phyloP scores from a whole-genome alignment of 2,113 vertebrate genomes.

The Lophura nycthemera region DNA sequence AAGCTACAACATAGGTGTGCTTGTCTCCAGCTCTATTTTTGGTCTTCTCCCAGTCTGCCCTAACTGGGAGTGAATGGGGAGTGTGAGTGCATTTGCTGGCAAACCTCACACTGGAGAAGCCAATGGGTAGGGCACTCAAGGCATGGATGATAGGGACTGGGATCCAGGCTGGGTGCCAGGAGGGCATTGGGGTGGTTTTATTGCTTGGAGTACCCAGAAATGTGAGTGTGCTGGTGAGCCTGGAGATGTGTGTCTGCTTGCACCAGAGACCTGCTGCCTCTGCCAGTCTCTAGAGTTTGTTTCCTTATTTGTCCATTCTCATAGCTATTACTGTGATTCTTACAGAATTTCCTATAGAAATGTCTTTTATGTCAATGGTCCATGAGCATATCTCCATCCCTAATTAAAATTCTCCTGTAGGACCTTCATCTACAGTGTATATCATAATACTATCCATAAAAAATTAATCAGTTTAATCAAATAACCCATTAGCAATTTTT shows the following conservation, averaged over 20 bases:
- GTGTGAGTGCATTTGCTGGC: fast-evolving
- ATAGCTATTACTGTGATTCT: background rate
- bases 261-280: background rate
- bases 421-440: background rate
- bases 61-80: background rate
- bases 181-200: fast-evolving
- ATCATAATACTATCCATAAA: background rate
- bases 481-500: background rate
- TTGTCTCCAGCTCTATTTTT: background rate
- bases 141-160: fast-evolving
- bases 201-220: fast-evolving
- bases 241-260: background rate
- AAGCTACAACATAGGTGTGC: too few species aligned
- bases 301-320: background rate
- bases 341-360: background rate
- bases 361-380: background rate
- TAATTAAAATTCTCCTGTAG: background rate
- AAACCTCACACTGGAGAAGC: background rate
- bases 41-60: background rate
- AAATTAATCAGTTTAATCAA: background rate
- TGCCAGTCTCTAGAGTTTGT: background rate
- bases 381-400: fast-evolving
- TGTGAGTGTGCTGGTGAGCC: background rate
- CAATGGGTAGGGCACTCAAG: fast-evolving
- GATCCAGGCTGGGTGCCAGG: fast-evolving